phyloP scores from a whole-genome alignment of 37 sponge, comb jelly and placozoan species.

The Cliona cf. orientalis region DNA sequence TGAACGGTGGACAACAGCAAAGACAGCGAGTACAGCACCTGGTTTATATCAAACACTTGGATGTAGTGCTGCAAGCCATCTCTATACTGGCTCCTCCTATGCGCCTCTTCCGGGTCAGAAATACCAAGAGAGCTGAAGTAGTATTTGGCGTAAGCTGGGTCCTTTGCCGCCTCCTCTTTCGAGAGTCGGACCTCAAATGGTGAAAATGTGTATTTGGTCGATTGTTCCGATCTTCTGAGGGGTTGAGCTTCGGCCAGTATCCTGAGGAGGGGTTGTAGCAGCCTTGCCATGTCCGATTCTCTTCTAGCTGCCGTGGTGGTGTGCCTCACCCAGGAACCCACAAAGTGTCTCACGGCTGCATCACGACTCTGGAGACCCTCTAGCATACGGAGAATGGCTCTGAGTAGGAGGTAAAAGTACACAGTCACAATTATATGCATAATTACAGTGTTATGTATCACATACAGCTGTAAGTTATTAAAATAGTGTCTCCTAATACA shows the following conservation, averaged over 20 bases:
- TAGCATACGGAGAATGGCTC: slow-evolving; percentile 56
- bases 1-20: slow-evolving; percentile 11
- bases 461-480: too few relatives aligned
- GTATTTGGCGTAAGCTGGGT: slow-evolving; percentile 33
- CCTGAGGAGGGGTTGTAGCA: slow-evolving; percentile 38
- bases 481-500: too few relatives aligned
- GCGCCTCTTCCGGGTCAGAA: not conserved
- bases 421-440: not conserved
- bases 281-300: not conserved
- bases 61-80: slow-evolving; percentile 24
- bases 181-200: not conserved
- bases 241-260: slow-evolving; percentile 38
- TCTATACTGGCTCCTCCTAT: slow-evolving; percentile 2
- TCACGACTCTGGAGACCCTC: slow-evolving; percentile 55
- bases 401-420: not conserved
- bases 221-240: not conserved
- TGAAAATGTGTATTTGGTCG: not conserved
- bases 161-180: slow-evolving; percentile 11
- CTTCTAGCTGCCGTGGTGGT: not conserved
- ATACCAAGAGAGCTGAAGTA: slow-evolving; percentile 32
- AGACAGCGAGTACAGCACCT: slow-evolving; percentile 48
- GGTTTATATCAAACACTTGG: slow-evolving; percentile 35
- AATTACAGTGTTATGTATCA: not conserved
- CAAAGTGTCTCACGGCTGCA: slow-evolving; percentile 20
- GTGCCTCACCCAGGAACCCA: slow-evolving; percentile 43